These are phyloP conservation scores for Drosophila nannoptera DNA, from an alignment of 1,140 invertebrate genomes.

Conservation along the genomic window DNA sequence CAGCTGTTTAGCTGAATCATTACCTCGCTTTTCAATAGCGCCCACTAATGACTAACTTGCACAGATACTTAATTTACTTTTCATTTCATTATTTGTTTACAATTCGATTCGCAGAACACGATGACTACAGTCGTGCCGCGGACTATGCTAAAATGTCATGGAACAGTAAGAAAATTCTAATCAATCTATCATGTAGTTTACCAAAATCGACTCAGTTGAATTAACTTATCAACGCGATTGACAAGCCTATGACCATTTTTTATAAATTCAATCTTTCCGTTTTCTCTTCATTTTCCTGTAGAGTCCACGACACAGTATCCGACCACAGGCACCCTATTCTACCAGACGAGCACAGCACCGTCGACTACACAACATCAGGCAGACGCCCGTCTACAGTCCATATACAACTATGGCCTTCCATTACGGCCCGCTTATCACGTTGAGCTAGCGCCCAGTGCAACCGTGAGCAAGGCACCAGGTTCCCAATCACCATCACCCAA, in stretches of 20 bases:
- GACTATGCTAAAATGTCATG: constrained; percentile 88
- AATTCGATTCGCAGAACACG: constrained; percentile 84
- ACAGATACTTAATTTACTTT: constrained; percentile 71
- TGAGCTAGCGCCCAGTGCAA: constrained; percentile 56
- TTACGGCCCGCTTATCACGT: constrained; percentile 67
- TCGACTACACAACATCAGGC: constrained; percentile 67
- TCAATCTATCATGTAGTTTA: constrained; percentile 39
- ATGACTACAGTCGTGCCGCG: constrained; percentile 86
- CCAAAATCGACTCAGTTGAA: constrained; percentile 18
- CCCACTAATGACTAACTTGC: constrained; percentile 61
- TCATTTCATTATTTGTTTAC: constrained; percentile 75
- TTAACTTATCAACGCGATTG: background rate
- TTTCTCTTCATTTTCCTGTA: constrained; percentile 35
- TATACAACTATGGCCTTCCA: constrained; percentile 65
- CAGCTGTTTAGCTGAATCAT: background rate
- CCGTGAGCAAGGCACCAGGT: constrained; percentile 56
- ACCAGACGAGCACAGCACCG: constrained; percentile 70
- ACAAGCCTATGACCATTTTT: background rate
- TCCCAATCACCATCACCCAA: constrained; percentile 54
- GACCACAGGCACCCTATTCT: constrained; percentile 70
- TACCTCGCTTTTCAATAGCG: constrained; percentile 42
- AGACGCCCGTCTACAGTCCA: constrained; percentile 65
- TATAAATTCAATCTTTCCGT: background rate
- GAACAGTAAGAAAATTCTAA: constrained; percentile 85
- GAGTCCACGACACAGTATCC: constrained; percentile 71